These are phyloP conservation scores for Daptonema setosum DNA, from an alignment of 2,888 invertebrate species.

Conservation along the genomic window DNA sequence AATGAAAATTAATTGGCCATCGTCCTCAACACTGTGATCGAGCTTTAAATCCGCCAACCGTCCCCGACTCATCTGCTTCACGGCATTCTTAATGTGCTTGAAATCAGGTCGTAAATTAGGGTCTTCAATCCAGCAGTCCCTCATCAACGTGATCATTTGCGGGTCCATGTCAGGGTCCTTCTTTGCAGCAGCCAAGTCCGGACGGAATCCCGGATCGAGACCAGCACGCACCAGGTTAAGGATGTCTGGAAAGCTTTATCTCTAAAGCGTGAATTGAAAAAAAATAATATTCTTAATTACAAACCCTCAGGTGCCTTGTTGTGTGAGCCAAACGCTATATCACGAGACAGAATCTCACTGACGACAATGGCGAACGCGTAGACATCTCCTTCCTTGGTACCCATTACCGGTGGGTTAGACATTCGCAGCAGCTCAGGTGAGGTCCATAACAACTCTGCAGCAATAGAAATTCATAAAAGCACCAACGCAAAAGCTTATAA, in stretches of 20 bases:
- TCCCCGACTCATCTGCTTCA: slow-evolving; percentile 72
- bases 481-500: too few relatives aligned
- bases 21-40: too few relatives aligned
- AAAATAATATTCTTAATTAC: too few relatives aligned
- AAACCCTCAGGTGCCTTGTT: neutral
- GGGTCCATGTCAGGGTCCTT: neutral
- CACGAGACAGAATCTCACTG: slow-evolving; percentile 1
- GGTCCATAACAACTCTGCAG: neutral
- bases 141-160: slow-evolving; percentile 35
- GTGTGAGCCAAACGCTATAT: neutral
- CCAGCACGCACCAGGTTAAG: slow-evolving; percentile 7
- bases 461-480: too few relatives aligned
- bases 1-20: too few relatives aligned
- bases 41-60: too few relatives aligned
- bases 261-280: too few relatives aligned
- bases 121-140: slow-evolving; percentile 79
- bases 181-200: neutral
- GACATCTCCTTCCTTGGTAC: neutral
- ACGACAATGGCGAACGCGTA: slow-evolving; percentile 1
- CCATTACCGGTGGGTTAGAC: neutral
- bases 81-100: slow-evolving; percentile 57
- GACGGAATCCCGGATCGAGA: slow-evolving; percentile 5
- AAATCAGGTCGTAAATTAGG: slow-evolving; percentile 72
- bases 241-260: slow-evolving; percentile 5
- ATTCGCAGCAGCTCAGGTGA: neutral